phyloP scores from a whole-genome alignment of 1,140 invertebrate genomes.

The Harlomillsia oculata region DNA sequence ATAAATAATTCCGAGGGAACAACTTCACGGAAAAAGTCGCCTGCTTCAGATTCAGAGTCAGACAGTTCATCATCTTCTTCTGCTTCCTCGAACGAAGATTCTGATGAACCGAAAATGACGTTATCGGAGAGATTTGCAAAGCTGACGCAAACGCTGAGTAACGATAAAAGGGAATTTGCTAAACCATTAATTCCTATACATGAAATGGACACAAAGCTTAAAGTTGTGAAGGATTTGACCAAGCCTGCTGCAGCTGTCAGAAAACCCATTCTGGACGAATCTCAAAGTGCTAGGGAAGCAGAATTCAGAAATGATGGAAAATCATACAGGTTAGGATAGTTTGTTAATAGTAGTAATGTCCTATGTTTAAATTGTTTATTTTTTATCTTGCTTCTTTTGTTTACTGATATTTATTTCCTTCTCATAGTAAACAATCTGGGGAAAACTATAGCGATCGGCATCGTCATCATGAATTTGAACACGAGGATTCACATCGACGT shows the following conservation, averaged over 20 bases:
- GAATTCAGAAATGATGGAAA: too few relatives aligned
- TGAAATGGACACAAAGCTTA: slow-evolving; percentile 56
- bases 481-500: too few relatives aligned
- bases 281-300: not conserved
- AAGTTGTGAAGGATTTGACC: slow-evolving; percentile 60
- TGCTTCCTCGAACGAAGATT: slow-evolving; percentile 18
- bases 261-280: slow-evolving; percentile 60
- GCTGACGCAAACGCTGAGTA: slow-evolving; percentile 74
- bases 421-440: too few relatives aligned
- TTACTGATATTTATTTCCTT: too few relatives aligned
- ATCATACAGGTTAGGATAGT: too few relatives aligned
- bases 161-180: slow-evolving; percentile 60
- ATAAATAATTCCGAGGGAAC: not conserved
- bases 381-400: too few relatives aligned
- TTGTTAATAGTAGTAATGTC: too few relatives aligned
- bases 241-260: slow-evolving; percentile 55
- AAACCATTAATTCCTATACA: slow-evolving; percentile 27
- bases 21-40: slow-evolving; percentile 3
- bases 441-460: too few relatives aligned
- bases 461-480: too few relatives aligned
- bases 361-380: too few relatives aligned
- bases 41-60: slow-evolving; percentile 22
- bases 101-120: slow-evolving; percentile 48
- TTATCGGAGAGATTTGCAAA: slow-evolving; percentile 74
- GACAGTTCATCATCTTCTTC: too few relatives aligned